These are phyloP conservation scores for Physocephala rufipes DNA, from an alignment of 2,888 invertebrate species.

Conservation along the genomic window DNA sequence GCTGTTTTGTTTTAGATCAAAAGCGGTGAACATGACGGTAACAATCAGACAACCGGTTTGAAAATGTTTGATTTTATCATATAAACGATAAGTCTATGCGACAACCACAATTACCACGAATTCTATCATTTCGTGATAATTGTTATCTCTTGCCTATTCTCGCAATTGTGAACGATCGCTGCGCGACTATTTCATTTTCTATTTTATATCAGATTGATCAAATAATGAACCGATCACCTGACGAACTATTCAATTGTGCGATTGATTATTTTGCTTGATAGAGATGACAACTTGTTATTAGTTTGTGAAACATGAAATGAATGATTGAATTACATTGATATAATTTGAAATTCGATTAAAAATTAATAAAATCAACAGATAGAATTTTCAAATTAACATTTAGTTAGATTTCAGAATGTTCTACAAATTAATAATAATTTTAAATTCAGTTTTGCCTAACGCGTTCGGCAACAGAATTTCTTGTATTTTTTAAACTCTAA, in stretches of 20 bases:
- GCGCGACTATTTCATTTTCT: slow-evolving; percentile 6
- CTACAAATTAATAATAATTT: too few species aligned
- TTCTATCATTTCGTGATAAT: neutral
- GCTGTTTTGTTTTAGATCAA: slow-evolving; percentile 30
- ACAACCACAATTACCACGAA: slow-evolving; percentile 1
- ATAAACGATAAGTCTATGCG: slow-evolving; percentile 4
- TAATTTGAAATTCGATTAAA: slow-evolving; percentile 32
- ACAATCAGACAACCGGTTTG: neutral
- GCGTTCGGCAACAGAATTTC: too few species aligned
- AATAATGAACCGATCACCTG: too few species aligned
- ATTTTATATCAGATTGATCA: neutral
- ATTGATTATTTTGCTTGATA: slow-evolving; percentile 1
- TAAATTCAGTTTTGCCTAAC: too few species aligned
- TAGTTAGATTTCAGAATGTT: too few species aligned
- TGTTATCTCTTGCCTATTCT: slow-evolving; percentile 4
- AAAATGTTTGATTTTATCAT: too few species aligned
- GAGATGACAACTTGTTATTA: slow-evolving; percentile 61
- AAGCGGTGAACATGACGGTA: neutral
- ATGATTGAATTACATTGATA: slow-evolving; percentile 16
- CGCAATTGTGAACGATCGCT: slow-evolving; percentile 3
- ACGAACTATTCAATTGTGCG: neutral
- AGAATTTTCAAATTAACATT: too few species aligned
- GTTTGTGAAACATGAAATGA: slow-evolving; percentile 63
- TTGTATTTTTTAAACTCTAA: too few species aligned
- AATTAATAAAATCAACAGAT: too few species aligned